These are phyloP conservation scores for Thaumatotibia leucotreta DNA, from an alignment of 1,140 invertebrate genomes.

Conservation along the genomic window DNA sequence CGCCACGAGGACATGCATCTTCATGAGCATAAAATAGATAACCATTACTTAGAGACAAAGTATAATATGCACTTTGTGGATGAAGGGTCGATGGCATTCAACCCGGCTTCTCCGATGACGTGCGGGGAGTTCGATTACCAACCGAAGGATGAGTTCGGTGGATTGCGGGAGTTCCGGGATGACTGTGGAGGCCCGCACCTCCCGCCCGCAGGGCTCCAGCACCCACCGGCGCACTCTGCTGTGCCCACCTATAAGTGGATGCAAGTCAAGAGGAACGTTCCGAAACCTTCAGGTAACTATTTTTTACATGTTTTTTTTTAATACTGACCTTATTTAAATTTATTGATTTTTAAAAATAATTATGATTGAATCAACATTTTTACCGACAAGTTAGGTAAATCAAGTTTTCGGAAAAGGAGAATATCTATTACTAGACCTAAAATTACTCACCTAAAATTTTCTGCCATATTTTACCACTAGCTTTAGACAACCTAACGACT, in stretches of 20 bases:
- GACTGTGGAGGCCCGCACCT: conserved; percentile 44
- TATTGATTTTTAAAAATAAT: too few species aligned
- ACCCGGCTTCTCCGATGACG: conserved; percentile 71
- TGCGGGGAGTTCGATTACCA: conserved; percentile 72
- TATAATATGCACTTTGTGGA: conserved; percentile 76
- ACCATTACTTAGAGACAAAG: conserved; percentile 75
- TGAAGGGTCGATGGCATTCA: conserved; percentile 59
- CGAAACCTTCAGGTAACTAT: conserved; percentile 91
- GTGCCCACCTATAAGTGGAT: conserved; percentile 98
- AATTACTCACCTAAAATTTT: too few species aligned
- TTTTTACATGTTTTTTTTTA: neutral
- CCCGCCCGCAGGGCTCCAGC: conserved; percentile 35
- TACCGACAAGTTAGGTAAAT: too few species aligned
- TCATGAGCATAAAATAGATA: conserved; percentile 68
- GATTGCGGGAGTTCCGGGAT: conserved; percentile 56
- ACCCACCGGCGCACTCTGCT: conserved; percentile 52
- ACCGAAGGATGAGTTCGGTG: conserved; percentile 73
- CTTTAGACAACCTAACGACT: too few species aligned
- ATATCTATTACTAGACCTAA: too few species aligned
- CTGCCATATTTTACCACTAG: too few species aligned
- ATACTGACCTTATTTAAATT: too few species aligned
- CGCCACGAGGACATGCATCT: conserved; percentile 51
- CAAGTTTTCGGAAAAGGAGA: too few species aligned
- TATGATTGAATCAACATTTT: too few species aligned
- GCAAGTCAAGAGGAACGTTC: conserved; percentile 96